Conservation (phyloP, 2,888 invertebrate genomes). For the Metallyticus violacea region DNA sequence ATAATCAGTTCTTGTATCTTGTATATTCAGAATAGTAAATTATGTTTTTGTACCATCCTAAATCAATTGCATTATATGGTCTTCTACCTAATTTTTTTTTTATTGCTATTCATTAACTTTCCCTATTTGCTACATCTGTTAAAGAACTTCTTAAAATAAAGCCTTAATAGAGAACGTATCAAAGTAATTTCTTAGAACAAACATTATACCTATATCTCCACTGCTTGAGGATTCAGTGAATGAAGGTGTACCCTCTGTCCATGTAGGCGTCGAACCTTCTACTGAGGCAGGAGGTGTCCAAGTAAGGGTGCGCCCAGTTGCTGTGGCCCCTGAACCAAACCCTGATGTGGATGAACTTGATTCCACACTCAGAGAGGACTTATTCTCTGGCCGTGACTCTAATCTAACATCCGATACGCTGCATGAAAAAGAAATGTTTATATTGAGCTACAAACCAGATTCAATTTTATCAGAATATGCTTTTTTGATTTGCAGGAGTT, state of each 20-base stretch:
- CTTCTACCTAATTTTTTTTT: no score
- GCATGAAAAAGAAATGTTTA: conserved; percentile 19
- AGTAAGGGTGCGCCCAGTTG: conserved; percentile 45
- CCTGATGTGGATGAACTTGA: conserved; percentile 58
- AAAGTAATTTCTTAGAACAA: no score
- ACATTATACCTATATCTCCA: conserved; percentile 73
- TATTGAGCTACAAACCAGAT: not conserved
- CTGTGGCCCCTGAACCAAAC: conserved; percentile 42
- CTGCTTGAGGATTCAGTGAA: conserved; percentile 96
- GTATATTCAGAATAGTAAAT: no score
- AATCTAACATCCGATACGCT: conserved; percentile 72
- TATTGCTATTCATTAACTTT: no score
- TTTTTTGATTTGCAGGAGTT: not conserved
- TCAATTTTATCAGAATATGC: not conserved
- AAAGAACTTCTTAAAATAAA: no score
- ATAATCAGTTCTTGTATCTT: no score
- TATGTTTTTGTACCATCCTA: no score
- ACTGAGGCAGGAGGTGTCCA: conserved; percentile 86
- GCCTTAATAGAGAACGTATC: no score
- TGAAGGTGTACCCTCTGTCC: conserved; percentile 97
- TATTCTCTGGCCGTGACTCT: conserved; percentile 59
- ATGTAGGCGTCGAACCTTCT: conserved; percentile 92
- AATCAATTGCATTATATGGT: no score
- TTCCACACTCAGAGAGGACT: conserved; percentile 61
- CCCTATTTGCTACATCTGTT: no score